Base-by-base conservation (phyloP, 2,888 invertebrate species). In the Andrena bicolor region DNA sequence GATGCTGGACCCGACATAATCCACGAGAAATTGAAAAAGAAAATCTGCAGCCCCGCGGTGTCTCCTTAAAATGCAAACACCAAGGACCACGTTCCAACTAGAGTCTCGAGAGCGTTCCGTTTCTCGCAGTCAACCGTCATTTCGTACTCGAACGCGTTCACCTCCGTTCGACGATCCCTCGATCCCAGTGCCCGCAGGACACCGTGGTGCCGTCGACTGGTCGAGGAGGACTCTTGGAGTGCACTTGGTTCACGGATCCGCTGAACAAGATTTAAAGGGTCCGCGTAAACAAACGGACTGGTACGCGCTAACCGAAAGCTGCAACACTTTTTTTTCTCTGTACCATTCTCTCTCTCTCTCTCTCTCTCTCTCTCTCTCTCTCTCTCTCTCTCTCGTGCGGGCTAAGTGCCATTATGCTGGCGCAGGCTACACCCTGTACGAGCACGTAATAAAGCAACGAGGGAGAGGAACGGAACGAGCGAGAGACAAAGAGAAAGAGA, bases 351-450 rank as follows among this genome's bases (percentile, higher is more conserved):
- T 80, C 56, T 80, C 69, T 80, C 77, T 69, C 74, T 56, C 49
- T 71, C 85, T 77, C 81, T 76, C 70, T 77, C 82, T 76, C 70
- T 20, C 78, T 69, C 74, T 80, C 56, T 80, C 69, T 80, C 77
- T 69, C 74, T 56, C 49, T 71, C 85, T 77, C 80, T 76, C 70
- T 77, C 82, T 76, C 70, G 60, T 63, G 30, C 35, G 69, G 88
- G 89, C 90, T 92, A 92, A 93, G 92, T 93, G 90, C 91, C 90
- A 92, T 92, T 92, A 92, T 92, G 92, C 90, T 85, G 88, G 88
- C 83, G 85, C 84, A 89, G 89, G 89, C 90, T 92, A 90, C 90
- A 89, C 89, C 89, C 88, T 86, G 88, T 88, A 89, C 83, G 86
- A 84, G 86, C 86, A 86, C 87, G 92, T 90, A 91, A 92, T 91